These are phyloP conservation scores for Eleginops maclovinus DNA, from an alignment of 2,113 vertebrate genomes.

Conservation along the genomic window DNA sequence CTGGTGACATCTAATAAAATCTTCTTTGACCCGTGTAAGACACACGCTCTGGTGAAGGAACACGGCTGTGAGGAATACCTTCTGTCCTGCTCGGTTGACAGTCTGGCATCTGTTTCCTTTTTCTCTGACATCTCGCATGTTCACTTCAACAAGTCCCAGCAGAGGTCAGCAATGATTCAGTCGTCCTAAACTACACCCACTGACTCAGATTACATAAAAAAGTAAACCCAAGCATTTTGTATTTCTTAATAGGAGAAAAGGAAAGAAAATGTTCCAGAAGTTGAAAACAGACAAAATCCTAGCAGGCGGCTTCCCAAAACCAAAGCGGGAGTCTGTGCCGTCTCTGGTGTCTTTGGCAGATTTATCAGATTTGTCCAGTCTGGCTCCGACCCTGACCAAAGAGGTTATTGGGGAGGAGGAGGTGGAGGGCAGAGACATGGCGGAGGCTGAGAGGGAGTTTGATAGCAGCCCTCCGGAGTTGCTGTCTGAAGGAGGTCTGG, in stretches of 20 bases:
- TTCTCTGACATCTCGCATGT: conserved; percentile 83
- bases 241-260: conserved; percentile 71
- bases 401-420: conserved; percentile 50
- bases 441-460: conserved; percentile 63
- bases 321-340: conserved; percentile 28
- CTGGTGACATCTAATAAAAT: conserved; percentile 85
- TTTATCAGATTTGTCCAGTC: conserved; percentile 33
- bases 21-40: conserved; percentile 87
- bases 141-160: conserved; percentile 79
- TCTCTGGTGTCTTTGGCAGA: conserved; percentile 47
- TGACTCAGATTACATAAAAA: neutral
- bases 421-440: conserved; percentile 67
- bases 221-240: neutral
- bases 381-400: conserved; percentile 38
- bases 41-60: conserved; percentile 83
- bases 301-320: conserved; percentile 13
- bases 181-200: neutral
- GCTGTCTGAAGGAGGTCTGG: conserved; percentile 60
- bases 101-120: conserved; percentile 80
- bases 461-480: conserved; percentile 44
- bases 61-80: conserved; percentile 86
- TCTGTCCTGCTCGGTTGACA: conserved; percentile 82
- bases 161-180: conserved; percentile 73
- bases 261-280: conserved; percentile 71
- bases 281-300: conserved; percentile 52